phyloP scores from a whole-genome alignment of 1,140 invertebrate species.

The Ceratina calcarata region DNA sequence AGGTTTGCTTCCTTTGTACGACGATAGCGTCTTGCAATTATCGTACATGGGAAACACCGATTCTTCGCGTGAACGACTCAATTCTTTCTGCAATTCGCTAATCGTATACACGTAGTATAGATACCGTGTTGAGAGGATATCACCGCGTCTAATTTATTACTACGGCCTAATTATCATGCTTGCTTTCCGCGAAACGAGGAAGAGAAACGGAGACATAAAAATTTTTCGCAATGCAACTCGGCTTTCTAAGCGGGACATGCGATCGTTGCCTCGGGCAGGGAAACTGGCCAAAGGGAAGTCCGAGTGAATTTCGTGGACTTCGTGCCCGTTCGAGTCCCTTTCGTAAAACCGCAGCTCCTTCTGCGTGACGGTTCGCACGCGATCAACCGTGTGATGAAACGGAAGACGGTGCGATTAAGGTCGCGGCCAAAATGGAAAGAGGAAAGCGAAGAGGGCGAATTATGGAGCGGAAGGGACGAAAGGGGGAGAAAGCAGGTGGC shows the following conservation, averaged over 20 bases:
- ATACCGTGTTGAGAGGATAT: too few relatives aligned
- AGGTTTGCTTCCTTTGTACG: not conserved
- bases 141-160: too few relatives aligned
- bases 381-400: conserved; percentile 46
- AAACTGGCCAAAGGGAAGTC: conserved; percentile 17
- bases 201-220: not conserved
- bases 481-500: not conserved
- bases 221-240: conserved; percentile 18
- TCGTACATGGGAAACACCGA: conserved; percentile 2
- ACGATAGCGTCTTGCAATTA: conserved; percentile 18
- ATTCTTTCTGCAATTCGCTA: not conserved
- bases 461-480: conserved; percentile 23
- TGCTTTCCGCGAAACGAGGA: not conserved
- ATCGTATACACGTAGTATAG: not conserved
- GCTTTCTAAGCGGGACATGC: conserved; percentile 15
- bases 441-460: not conserved
- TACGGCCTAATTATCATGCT: not conserved
- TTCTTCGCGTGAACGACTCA: not conserved
- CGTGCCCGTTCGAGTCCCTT: not conserved
- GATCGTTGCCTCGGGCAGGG: conserved; percentile 14
- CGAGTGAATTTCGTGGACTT: not conserved
- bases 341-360: not conserved
- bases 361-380: conserved; percentile 31
- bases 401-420: conserved; percentile 37
- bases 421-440: not conserved